Evolutionary conservation across 2,113 vertebrate genomes (phyloP).

Genomic region (Pseudonaja textilis): DNA sequence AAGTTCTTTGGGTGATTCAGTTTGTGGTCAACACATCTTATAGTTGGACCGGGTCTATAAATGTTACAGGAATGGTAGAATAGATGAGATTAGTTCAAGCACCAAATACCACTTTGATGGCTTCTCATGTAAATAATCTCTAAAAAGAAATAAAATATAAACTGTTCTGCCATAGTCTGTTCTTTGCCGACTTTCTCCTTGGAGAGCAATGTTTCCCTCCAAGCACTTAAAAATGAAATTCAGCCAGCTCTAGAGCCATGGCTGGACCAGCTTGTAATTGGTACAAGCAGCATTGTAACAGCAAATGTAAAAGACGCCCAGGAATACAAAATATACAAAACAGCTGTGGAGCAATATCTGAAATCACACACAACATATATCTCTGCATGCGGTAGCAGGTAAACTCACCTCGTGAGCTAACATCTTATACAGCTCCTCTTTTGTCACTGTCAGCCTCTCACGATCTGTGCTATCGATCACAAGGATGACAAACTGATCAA

Average conservation of each 20-base stretch:
- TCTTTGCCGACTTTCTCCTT: not conserved
- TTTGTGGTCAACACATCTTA: not conserved
- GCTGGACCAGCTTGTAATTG: not conserved
- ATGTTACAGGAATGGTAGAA: not conserved
- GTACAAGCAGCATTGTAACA: not conserved
- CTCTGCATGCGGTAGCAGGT: not conserved
- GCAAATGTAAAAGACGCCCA: not conserved
- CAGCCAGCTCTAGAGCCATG: not conserved
- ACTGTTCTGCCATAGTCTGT: not conserved
- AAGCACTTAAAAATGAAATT: too few species aligned
- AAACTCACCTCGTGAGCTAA: conserved; percentile 80
- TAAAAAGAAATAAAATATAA: not conserved
- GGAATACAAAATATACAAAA: not conserved
- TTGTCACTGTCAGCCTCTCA: conserved; percentile 71
- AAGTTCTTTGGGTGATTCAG: not conserved
- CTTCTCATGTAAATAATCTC: not conserved
- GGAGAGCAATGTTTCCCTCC: not conserved
- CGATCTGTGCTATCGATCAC: conserved; percentile 85
- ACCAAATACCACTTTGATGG: not conserved
- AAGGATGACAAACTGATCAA: conserved; percentile 78
- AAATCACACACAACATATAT: not conserved
- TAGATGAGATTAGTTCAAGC: not conserved
- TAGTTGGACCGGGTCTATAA: not conserved
- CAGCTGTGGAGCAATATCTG: not conserved
- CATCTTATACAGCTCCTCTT: conserved; percentile 80